phyloP scores from a whole-genome alignment of 2,888 invertebrate genomes.

The Deroplatys truncata region DNA sequence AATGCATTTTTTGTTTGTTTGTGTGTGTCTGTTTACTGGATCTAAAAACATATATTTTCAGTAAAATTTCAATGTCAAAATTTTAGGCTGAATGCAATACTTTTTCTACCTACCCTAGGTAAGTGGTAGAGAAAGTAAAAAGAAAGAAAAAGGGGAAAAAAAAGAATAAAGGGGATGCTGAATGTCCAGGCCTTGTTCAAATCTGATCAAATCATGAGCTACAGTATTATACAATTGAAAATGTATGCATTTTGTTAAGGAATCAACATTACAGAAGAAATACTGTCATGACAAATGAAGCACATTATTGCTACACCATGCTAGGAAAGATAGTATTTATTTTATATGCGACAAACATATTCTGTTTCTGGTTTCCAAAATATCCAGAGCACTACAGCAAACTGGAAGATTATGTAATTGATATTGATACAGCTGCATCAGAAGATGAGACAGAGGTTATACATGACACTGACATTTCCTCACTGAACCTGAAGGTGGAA shows the following conservation, averaged over 20 bases:
- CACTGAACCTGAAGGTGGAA: conserved; percentile 30
- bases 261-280: neutral
- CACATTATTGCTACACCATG: neutral
- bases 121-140: too few relatives aligned
- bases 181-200: neutral
- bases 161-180: too few relatives aligned
- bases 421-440: conserved; percentile 41
- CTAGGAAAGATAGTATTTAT: neutral
- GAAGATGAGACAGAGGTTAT: conserved; percentile 43
- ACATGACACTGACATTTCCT: conserved; percentile 37
- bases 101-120: too few relatives aligned
- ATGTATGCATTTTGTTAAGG: too few relatives aligned
- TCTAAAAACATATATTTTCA: too few relatives aligned
- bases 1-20: too few relatives aligned
- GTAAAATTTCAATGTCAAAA: too few relatives aligned
- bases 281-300: neutral
- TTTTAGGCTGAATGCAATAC: too few relatives aligned
- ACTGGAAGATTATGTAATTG: conserved; percentile 37
- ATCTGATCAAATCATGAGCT: neutral
- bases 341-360: neutral
- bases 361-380: neutral
- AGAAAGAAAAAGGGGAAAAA: too few relatives aligned
- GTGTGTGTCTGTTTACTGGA: too few relatives aligned
- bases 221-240: neutral
- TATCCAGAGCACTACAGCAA: conserved; percentile 30